These are phyloP conservation scores for Drosophila littoralis DNA, from an alignment of 1,140 invertebrate genomes.

Conservation along the genomic window DNA sequence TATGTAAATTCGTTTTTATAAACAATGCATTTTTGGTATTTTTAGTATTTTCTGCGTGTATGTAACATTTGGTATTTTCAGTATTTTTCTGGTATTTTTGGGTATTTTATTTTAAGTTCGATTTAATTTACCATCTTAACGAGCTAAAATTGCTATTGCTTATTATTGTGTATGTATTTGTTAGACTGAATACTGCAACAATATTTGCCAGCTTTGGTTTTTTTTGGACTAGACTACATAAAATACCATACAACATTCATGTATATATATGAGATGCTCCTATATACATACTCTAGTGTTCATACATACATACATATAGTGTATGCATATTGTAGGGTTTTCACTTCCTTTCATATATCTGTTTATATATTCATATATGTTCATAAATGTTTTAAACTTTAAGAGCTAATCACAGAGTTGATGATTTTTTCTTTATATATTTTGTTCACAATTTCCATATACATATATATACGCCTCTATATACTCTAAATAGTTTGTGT, in stretches of 20 bases:
- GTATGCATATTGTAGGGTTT: constrained; percentile 11
- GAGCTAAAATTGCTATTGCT: constrained; percentile 64
- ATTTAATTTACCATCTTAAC: constrained; percentile 48
- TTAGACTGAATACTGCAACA: constrained; percentile 33
- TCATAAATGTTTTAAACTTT: constrained; percentile 59
- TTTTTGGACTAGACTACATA: constrained; percentile 47
- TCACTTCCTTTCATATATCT: constrained; percentile 49
- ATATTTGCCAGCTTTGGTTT: constrained; percentile 11
- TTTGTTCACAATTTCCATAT: constrained; percentile 73
- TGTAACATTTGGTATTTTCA: neutral
- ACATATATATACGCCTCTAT: constrained; percentile 34
- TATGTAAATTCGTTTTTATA: constrained; percentile 78
- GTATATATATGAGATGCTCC: constrained; percentile 40
- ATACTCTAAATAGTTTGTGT: constrained; percentile 20
- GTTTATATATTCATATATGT: constrained; percentile 6
- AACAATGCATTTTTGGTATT: constrained; percentile 25
- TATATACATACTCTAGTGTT: constrained; percentile 28
- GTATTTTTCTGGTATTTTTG: constrained; percentile 28
- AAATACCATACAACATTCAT: constrained; percentile 58
- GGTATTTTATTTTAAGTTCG: constrained; percentile 16
- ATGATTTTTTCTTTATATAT: constrained; percentile 63
- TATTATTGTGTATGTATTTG: constrained; percentile 43
- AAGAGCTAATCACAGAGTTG: constrained; percentile 84
- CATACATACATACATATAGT: constrained; percentile 18
- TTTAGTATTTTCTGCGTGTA: constrained; percentile 11